Percentiles rank a stretch among this genome's conserved stretches.
Evolutionary conservation across 2,797 vertebrate genomes (phyloP).

Genomic region (Onychomys leucogaster): DNA sequence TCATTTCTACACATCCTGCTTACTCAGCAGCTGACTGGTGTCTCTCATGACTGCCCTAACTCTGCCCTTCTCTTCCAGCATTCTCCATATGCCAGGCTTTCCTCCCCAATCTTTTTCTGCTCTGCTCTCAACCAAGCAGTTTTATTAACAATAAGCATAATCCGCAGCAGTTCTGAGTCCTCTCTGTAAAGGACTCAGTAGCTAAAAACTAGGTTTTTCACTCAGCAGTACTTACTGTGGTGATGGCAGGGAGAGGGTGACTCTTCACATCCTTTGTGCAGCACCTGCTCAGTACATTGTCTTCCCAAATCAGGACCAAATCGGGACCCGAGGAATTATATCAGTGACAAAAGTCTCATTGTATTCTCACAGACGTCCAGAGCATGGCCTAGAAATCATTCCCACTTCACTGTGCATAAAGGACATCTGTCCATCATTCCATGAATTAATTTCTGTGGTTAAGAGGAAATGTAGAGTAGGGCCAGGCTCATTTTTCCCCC

Average conservation of each 20-base stretch:
- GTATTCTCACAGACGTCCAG: neutral
- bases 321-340: neutral
- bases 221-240: neutral
- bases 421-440: neutral
- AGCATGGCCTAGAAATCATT: neutral
- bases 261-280: neutral
- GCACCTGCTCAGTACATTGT: neutral
- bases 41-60: too few species aligned
- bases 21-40: too few species aligned
- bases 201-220: neutral
- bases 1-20: too few species aligned
- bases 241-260: neutral
- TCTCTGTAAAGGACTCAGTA: neutral
- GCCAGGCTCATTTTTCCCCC: neutral
- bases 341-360: neutral
- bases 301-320: neutral
- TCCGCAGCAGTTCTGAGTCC: neutral
- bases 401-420: neutral
- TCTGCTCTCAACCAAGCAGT: too few species aligned
- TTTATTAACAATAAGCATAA: too few species aligned
- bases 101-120: too few species aligned
- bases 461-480: neutral
- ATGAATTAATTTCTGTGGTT: neutral
- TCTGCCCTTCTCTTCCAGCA: too few species aligned
- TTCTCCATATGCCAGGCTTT: too few species aligned